Evolutionary conservation across 2,113 vertebrate species (phyloP), one percentile per base, ranked within the genome.

Genomic region (Ifrita kowaldi): DNA sequence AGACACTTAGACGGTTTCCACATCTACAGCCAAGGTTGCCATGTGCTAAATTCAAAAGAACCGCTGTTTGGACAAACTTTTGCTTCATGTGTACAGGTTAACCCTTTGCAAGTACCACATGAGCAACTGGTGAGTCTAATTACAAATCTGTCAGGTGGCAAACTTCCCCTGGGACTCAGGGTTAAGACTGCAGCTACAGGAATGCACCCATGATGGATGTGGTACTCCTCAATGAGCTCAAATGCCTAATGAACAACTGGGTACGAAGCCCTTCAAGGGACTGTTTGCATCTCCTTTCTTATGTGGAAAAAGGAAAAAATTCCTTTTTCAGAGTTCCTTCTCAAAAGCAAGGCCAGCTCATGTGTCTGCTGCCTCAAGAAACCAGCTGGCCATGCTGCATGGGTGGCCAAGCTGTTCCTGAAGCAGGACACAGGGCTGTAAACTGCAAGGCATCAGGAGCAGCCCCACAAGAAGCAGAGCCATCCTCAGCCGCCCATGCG

Each of bases 401-500:
- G 42, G 32, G 17, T 53, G 37, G 37, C 55, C 65, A 84, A 57
- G 56, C 42, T 81, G 68, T 21, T 89, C 55, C 80, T 69, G 68
- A 87, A 65, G 81, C 32, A 19, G 44, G 76, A 63, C 3, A 1
- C 70, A 44, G 56, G 67, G 57, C 60, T 75, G 50, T 21, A 30
- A 90, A 47, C 41, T 33, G n/a, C 39, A 32, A 41, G 52, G 57
- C 33, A 28, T 47, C 46, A 20, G 71, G 12, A 91, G 39, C 79
- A 70, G 57, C 27, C 44, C 35, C 12, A 17, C 0, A 0, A 77
- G 53, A 53, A 90, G 47, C 10, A 1, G 52, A 75, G 52, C 28
- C 41, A 32, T 63, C 47, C 59, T 50, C 24, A 85, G 42, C 41
- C 17, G 41, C 20, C 55, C 0, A 0, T 41, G 44, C 0, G 0